Base-by-base conservation (phyloP, 2,797 vertebrate genomes). In the Paguma larvata region DNA sequence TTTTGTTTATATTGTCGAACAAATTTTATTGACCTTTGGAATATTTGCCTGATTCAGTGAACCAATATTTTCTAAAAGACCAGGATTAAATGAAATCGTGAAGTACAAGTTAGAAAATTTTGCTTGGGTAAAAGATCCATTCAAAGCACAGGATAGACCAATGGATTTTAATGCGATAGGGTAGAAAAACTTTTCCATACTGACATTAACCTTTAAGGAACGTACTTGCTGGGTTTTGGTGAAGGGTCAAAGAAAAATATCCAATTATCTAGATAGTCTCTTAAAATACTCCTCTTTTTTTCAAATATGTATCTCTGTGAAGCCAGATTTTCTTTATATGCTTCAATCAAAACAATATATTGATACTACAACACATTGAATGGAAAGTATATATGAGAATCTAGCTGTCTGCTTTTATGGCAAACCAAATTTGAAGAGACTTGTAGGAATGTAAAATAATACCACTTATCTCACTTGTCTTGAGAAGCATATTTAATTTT, bases 281-380 rank as follows among this genome's bases (percentile, higher is more conserved):
- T 89, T 87, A 79, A 96, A 93, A 90, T 82, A 68, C 41, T 48
- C 46, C 12, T 38, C 30, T 62, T 19, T 68, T 85, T 82, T 87
- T 56, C 56, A 73, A 75, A 70, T 85, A 41, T 12, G n/a, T 53
- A 25, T 67, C 27, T 78, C 38, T 41, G 38, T 87, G 38, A 94
- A 80, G 30, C 32, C 65, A 88, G 59, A 85, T 79, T 80, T 88
- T 90, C 38, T 91, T 73, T 25, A 38, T 48, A 67, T 87, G 65
- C 6, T 84, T 93, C n/a, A 79, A 78, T 72, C 46, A 89, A 89
- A 85, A 62, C 46, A 89, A 38, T 51, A 67, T 56, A 44, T 44
- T 75, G 19, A 41, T 85, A 84, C 23, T 82, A 13, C 27, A 89
- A 38, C n/a, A 92, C 25, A 83, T 10, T 48, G 67, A 82, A 59